Conservation (phyloP, 2,888 invertebrate species). For the Hypomecis atomaria region DNA sequence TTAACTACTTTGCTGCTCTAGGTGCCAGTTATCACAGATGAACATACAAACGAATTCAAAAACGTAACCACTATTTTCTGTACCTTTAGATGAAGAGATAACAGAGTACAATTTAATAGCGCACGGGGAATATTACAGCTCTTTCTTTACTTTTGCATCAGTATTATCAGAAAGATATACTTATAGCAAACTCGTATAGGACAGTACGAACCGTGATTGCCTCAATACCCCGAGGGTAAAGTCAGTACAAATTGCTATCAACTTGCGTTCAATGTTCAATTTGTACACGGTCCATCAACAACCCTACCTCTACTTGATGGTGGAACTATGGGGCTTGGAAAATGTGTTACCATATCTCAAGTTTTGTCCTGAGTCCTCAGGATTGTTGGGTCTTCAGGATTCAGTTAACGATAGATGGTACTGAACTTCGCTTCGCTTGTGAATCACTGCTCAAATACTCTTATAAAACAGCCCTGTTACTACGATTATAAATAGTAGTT, state of each 20-base stretch:
- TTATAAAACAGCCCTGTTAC: too few relatives aligned
- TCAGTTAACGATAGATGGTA: too few relatives aligned
- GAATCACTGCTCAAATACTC: too few relatives aligned
- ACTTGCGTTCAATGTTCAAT: conserved; percentile 28
- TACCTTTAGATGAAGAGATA: too few relatives aligned
- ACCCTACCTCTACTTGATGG: conserved; percentile 8
- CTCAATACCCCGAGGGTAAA: conserved; percentile 23
- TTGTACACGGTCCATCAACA: conserved; percentile 21
- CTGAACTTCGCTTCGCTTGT: too few relatives aligned
- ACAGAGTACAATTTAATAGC: too few relatives aligned
- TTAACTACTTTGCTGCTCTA: background rate
- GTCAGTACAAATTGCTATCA: conserved; percentile 29
- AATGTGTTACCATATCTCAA: conserved; percentile 7
- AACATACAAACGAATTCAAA: too few relatives aligned
- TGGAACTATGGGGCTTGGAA: conserved; percentile 2
- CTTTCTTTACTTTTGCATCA: background rate
- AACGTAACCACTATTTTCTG: too few relatives aligned
- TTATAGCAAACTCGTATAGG: background rate
- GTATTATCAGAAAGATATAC: background rate
- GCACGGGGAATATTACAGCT: too few relatives aligned
- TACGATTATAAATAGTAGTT: too few relatives aligned
- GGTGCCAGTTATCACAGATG: background rate
- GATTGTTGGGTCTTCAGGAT: too few relatives aligned
- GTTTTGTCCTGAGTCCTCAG: too few relatives aligned
- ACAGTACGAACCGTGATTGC: conserved; percentile 17